Conservation (phyloP, 2,797 vertebrate species). For the Pipistrellus pygmaeus region DNA sequence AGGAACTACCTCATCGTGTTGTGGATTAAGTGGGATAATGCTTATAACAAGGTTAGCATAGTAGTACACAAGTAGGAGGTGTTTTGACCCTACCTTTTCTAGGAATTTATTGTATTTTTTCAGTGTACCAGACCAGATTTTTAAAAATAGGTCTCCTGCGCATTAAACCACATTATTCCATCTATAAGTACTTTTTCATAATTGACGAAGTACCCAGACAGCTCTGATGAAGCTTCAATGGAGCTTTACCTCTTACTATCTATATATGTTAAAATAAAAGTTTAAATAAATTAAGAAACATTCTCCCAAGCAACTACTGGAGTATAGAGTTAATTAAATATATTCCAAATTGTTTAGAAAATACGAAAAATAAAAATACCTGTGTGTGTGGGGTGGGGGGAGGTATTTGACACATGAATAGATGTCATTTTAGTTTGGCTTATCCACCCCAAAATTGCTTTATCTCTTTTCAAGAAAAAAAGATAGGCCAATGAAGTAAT, state of each 20-base stretch:
- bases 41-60: background rate
- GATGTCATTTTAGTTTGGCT: constrained; percentile 38
- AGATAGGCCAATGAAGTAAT: background rate
- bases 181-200: constrained; percentile 35
- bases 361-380: background rate
- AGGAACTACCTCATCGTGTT: background rate
- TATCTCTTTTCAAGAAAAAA: constrained; percentile 10
- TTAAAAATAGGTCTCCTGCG: constrained; percentile 29
- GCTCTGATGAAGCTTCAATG: background rate
- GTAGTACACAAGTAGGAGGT: background rate
- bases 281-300: constrained; percentile 60
- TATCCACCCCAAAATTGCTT: background rate
- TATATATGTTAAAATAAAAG: constrained; percentile 28
- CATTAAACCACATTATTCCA: constrained; percentile 1
- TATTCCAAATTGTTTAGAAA: background rate
- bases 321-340: constrained; percentile 1
- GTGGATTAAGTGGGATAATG: constrained; percentile 36
- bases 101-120: constrained; percentile 31
- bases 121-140: background rate
- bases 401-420: background rate
- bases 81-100: constrained; percentile 5
- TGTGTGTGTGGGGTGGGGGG: background rate
- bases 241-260: constrained; percentile 1
- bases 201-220: constrained; percentile 20
- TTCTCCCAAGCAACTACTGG: background rate